Conservation (phyloP, 2,888 invertebrate genomes). For the Acrobasis consociella region DNA sequence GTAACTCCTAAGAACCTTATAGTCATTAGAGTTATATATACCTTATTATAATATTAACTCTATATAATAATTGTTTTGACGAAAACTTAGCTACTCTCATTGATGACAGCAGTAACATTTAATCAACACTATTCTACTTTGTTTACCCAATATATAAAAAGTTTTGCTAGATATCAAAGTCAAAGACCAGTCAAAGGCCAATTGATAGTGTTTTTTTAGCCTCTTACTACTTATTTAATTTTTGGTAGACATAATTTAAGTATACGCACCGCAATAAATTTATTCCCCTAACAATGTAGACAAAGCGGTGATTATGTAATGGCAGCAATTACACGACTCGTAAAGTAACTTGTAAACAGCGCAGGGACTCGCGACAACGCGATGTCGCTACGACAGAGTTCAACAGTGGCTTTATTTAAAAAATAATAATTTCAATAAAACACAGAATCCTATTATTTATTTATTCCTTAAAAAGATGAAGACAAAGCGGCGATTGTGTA, state of each 20-base stretch:
- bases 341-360: conserved; percentile 46
- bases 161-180: too few relatives aligned
- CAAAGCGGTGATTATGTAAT: conserved; percentile 31
- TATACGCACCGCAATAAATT: conserved; percentile 25
- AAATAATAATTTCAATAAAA: conserved; percentile 10
- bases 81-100: too few relatives aligned
- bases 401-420: neutral
- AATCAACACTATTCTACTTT: too few relatives aligned
- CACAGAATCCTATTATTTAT: conserved; percentile 31
- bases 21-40: too few relatives aligned
- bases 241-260: too few relatives aligned
- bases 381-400: neutral
- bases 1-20: too few relatives aligned
- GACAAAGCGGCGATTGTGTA: conserved; percentile 37
- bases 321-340: conserved; percentile 44
- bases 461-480: conserved; percentile 26
- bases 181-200: too few relatives aligned
- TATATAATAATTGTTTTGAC: neutral
- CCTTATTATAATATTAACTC: too few relatives aligned
- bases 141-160: too few relatives aligned
- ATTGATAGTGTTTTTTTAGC: too few relatives aligned
- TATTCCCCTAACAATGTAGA: neutral
- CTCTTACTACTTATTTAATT: too few relatives aligned
- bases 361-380: conserved; percentile 24
- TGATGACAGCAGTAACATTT: too few relatives aligned